phyloP scores from a whole-genome alignment of 1,140 invertebrate species.

The Pseudomyrmex dendroicus region DNA sequence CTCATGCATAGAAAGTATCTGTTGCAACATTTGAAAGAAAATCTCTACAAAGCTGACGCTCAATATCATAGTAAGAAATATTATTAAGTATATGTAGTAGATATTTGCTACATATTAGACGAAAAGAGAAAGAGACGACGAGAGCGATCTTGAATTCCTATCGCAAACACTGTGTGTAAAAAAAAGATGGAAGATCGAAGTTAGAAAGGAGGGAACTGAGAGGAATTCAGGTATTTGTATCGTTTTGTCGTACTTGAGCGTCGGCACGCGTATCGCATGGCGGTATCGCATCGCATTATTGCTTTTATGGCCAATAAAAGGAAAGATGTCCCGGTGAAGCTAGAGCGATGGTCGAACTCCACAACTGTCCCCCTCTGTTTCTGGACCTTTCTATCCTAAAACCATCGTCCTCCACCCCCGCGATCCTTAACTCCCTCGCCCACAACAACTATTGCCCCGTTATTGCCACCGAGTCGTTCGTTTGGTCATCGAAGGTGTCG shows the following conservation, averaged over 20 bases:
- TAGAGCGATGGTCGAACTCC: constrained; percentile 45
- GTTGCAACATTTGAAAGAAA: background rate
- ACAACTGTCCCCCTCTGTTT: constrained; percentile 67
- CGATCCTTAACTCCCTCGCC: constrained; percentile 12
- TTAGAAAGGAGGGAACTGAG: constrained; percentile 49
- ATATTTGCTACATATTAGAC: no score
- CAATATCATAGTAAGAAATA: background rate
- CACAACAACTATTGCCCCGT: constrained; percentile 61
- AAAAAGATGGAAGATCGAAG: background rate
- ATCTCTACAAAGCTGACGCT: background rate
- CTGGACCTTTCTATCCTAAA: constrained; percentile 62
- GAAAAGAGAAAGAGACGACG: background rate
- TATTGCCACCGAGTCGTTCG: constrained; percentile 79
- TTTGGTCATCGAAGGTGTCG: constrained; percentile 81
- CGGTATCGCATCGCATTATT: constrained; percentile 79
- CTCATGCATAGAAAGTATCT: constrained; percentile 20
- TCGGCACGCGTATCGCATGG: constrained; percentile 80
- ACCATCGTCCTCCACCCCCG: constrained; percentile 53
- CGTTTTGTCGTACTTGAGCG: constrained; percentile 80
- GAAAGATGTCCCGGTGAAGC: constrained; percentile 74
- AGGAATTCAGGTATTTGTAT: constrained; percentile 79
- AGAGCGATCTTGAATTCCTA: background rate
- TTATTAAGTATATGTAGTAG: background rate
- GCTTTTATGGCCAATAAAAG: constrained; percentile 85
- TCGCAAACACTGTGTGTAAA: background rate